A percentile compares a stretch with the other conserved stretches of the same genome.
phyloP scores from a whole-genome alignment of 2,113 vertebrate species.

The Antidorcas marsupialis region DNA sequence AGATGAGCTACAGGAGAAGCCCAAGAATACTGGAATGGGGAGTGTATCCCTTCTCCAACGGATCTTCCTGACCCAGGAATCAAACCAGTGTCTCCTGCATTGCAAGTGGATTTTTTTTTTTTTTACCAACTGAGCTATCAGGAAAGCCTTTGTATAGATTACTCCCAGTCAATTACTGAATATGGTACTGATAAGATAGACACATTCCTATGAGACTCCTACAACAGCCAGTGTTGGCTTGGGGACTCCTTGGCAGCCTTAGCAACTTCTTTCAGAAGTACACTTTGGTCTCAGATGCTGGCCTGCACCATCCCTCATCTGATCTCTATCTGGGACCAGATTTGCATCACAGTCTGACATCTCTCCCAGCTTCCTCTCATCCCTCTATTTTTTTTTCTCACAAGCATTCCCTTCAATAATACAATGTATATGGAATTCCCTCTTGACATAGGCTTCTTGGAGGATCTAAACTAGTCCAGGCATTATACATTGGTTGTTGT shows the following conservation, averaged over 20 bases:
- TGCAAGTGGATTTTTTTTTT: too few relatives aligned
- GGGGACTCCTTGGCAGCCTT: not conserved
- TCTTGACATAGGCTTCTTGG: not conserved
- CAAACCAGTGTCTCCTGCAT: too few relatives aligned
- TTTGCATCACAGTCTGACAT: not conserved
- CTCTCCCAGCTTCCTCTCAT: not conserved
- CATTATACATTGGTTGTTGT: not conserved
- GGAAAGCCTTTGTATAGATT: not conserved
- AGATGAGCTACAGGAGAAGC: not conserved
- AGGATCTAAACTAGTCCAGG: not conserved
- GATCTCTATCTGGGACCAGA: not conserved
- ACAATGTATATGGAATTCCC: not conserved
- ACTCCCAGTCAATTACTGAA: not conserved
- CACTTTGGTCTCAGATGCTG: not conserved
- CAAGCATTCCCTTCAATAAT: not conserved
- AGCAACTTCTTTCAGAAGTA: not conserved
- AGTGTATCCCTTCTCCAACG: not conserved
- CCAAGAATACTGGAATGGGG: not conserved
- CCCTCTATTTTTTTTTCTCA: not conserved
- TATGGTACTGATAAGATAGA: not conserved
- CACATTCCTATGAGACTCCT: not conserved
- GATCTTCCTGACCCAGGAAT: not conserved
- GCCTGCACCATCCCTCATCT: not conserved
- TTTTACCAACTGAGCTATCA: not conserved
- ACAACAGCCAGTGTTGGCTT: not conserved